Base-by-base conservation (phyloP, 2,113 vertebrate genomes). In the Meleagris gallopavo region DNA sequence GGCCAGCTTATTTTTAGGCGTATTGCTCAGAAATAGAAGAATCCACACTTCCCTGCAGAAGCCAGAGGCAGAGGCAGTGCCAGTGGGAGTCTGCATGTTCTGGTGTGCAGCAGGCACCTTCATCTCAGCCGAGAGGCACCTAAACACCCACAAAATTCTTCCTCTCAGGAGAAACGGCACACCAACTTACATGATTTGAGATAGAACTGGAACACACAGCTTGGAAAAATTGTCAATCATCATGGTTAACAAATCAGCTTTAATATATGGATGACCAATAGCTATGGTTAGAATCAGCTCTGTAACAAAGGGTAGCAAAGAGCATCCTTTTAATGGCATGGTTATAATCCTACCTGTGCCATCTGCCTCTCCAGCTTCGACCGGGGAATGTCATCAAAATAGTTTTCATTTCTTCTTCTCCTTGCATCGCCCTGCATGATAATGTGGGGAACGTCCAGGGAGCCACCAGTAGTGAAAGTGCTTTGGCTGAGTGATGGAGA, bases 351-450 rank as follows among this genome's bases (percentile, higher is more conserved):
- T 99, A 99, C 99, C 99, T 99, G 99, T 84, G 99, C 99, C 99
- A 99, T 99, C 98, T 99, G 99, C 97, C 99, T 98, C 98, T 99
- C 99, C 98, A 99, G 98, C 97, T 99, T 99, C 96, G 99, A 99
- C 97, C 99, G 98, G 83, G 99, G 99, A 97, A 99, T 98, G 97
- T 99, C 99, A 88, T 99, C 99, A 61, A 99, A 99, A 98, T 99
- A 99, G 98, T 98, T 99, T 95, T 99, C 99, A 96, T 99, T 99
- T 98, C 99, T 99, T 98, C 99, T 98, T 96, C 99, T 99, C 97
- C 99, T 98, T 92, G 99, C 99, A 98, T 99, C 99, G 9, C 99
- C 99, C 98, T 99, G 99, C 99, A 99, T 99, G 98, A 99, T 99
- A 98, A 99, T 99, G 98, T 99, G 99, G 97, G 99, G 99, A 97